Percentiles rank a stretch among this genome's conserved stretches.
These are phyloP conservation scores for Drosophila nikananu DNA, from an alignment of 1,140 invertebrate species.

Conservation along the genomic window DNA sequence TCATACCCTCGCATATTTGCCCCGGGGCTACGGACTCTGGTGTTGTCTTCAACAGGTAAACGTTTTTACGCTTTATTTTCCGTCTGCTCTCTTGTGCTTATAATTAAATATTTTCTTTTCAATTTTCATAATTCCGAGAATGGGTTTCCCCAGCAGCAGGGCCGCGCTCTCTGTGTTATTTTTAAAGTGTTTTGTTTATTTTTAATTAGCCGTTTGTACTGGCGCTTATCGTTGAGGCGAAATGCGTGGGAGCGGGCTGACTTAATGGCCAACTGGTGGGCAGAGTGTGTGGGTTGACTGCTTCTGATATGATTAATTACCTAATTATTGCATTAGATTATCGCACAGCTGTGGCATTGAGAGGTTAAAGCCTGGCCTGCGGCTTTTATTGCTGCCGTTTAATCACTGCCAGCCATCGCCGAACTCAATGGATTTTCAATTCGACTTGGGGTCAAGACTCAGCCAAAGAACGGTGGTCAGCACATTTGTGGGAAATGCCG, in stretches of 20 bases:
- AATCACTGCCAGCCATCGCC: constrained; percentile 36
- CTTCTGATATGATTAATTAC: constrained; percentile 72
- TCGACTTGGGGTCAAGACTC: constrained; percentile 14
- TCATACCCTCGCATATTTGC: constrained; percentile 14
- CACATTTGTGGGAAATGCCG: constrained; percentile 27
- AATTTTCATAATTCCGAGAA: constrained; percentile 43
- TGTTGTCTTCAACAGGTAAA: constrained; percentile 61
- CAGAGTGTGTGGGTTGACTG: constrained; percentile 19
- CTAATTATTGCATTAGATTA: constrained; percentile 77
- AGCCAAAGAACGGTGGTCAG: constrained; percentile 30
- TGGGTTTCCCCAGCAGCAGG: background rate
- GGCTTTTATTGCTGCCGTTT: constrained; percentile 54
- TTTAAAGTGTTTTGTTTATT: constrained; percentile 77
- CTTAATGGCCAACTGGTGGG: constrained; percentile 56
- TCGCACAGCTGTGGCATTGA: constrained; percentile 53
- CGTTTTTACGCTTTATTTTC: constrained; percentile 44
- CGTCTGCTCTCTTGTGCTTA: constrained; percentile 36
- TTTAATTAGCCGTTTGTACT: constrained; percentile 71
- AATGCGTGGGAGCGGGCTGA: constrained; percentile 19
- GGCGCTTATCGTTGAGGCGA: constrained; percentile 3
- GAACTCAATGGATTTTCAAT: constrained; percentile 49
- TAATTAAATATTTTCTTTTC: constrained; percentile 79
- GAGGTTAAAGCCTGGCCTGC: constrained; percentile 44
- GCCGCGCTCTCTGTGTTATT: constrained; percentile 22
- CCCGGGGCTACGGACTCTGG: constrained; percentile 6